Evolutionary conservation across 2,888 invertebrate species (phyloP), one percentile per base, ranked within the genome.

Genomic region (Lycaena phlaeas): DNA sequence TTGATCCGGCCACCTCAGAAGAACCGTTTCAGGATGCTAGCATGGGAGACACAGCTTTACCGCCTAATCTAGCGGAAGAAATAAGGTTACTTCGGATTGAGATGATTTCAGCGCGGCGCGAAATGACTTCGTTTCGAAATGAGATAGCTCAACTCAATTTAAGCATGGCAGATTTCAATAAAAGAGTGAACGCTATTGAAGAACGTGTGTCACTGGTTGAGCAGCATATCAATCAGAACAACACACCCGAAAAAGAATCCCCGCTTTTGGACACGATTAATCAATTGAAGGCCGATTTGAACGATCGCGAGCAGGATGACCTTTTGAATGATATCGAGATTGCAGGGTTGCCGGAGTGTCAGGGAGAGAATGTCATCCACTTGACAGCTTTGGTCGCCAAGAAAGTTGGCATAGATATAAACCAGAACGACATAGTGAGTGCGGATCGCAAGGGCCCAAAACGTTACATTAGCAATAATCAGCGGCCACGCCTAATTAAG

Each of bases 161-260:
- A 5, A 22, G 45, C 44, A 47, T 44, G 45, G 50, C 44, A 46
- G 42, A 44, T 46, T 46, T 48, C 42, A 46, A 43, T 46, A 45
- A 43, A 41, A n/a, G n/a, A 45, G 42, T 47, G 44, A 41, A 45
- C 45, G 45, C 48, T 42, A 42, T 45, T 46, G 48, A 43, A 42
- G 48, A 43, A 46, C 42, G 43, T 43, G 4, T 22, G 4, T 4
- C 46, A 39, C 44, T 42, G 41, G 22, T 22, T 6, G 22, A 22
- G 6, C 7, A 22, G 6, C 22, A 22, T 3, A 3, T 18, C 3
- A 3, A 18, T 3, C 18, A 18, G 18, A 3, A 5, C 5, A 5
- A 18, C 5, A 18, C 18, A 18, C n/a, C n/a, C n/a, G 18, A 7
- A 4, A 6, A 9, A 5, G 22, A 22, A 9, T 2, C 22, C 7